These are phyloP conservation scores for Cricetomys ansorgei DNA, from an alignment of 2,113 vertebrate species.

Conservation along the genomic window DNA sequence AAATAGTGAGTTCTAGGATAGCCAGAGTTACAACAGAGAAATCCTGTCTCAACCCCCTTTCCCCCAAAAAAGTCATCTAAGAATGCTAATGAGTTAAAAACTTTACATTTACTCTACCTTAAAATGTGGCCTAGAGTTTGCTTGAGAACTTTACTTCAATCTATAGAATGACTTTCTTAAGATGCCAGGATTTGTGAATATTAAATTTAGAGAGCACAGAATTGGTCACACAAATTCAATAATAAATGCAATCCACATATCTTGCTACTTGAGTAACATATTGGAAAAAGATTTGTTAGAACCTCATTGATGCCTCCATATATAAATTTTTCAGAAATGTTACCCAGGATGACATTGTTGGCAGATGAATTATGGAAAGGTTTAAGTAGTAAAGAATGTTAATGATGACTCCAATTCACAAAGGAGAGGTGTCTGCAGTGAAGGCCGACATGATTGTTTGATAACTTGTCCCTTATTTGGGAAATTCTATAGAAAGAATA, in stretches of 20 bases:
- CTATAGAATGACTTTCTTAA: constrained; percentile 32
- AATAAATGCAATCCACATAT: neutral
- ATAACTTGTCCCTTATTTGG: neutral
- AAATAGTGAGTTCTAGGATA: no score
- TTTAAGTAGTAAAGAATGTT: constrained; percentile 27
- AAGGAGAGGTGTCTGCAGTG: neutral
- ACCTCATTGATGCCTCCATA: neutral
- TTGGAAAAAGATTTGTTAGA: neutral
- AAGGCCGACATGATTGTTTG: neutral
- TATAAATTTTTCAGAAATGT: constrained; percentile 12
- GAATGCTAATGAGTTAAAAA: neutral
- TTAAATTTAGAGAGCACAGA: neutral
- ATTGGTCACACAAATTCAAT: neutral
- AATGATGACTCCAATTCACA: neutral
- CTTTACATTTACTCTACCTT: constrained; percentile 5
- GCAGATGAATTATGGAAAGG: constrained; percentile 23
- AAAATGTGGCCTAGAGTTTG: neutral
- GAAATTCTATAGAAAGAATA: neutral
- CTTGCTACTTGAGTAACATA: constrained; percentile 20
- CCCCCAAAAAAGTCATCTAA: neutral
- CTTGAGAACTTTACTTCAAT: neutral
- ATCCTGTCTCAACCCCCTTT: no score
- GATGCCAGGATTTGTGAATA: constrained; percentile 1
- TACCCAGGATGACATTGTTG: constrained; percentile 20
- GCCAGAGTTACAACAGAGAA: no score